Conservation (phyloP, 2,797 vertebrate genomes). For the Hippopotamyrus pictus region DNA sequence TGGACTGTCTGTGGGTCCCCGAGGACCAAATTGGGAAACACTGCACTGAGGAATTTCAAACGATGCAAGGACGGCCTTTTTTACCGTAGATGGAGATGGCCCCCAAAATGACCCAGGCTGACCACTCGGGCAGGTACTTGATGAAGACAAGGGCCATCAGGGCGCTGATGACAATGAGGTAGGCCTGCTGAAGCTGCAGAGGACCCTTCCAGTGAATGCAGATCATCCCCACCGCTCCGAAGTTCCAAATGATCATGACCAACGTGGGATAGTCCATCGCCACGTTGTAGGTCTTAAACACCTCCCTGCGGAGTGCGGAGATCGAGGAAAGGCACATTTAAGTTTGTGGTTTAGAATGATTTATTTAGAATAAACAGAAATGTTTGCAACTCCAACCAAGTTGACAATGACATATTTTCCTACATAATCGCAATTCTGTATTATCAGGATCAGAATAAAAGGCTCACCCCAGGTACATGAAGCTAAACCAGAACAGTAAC, state of each 20-base stretch:
- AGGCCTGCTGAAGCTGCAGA: constrained; percentile 85
- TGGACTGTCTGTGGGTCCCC: not conserved
- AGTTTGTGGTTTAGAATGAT: not conserved
- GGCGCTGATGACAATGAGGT: constrained; percentile 90
- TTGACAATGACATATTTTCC: not conserved
- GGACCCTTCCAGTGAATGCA: constrained; percentile 97
- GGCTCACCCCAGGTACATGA: constrained; percentile 88
- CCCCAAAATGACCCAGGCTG: constrained; percentile 90
- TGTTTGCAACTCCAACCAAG: not conserved
- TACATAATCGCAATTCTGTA: not conserved
- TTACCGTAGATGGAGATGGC: constrained; percentile 91
- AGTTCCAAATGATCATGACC: constrained; percentile 86
- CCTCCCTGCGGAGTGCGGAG: constrained; percentile 63
- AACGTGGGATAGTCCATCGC: constrained; percentile 90
- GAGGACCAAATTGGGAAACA: not conserved
- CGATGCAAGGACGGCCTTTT: constrained; percentile 15
- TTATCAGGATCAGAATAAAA: not conserved
- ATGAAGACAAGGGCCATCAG: constrained; percentile 96
- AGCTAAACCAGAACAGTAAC: constrained; percentile 91
- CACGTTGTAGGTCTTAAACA: constrained; percentile 87
- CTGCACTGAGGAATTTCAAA: not conserved
- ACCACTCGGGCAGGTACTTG: constrained; percentile 93
- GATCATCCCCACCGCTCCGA: constrained; percentile 90
- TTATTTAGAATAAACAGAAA: not conserved
- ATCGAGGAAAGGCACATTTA: not conserved